Evolutionary conservation across 1,140 invertebrate species (phyloP).

Genomic region (Drosophila bipectinata): DNA sequence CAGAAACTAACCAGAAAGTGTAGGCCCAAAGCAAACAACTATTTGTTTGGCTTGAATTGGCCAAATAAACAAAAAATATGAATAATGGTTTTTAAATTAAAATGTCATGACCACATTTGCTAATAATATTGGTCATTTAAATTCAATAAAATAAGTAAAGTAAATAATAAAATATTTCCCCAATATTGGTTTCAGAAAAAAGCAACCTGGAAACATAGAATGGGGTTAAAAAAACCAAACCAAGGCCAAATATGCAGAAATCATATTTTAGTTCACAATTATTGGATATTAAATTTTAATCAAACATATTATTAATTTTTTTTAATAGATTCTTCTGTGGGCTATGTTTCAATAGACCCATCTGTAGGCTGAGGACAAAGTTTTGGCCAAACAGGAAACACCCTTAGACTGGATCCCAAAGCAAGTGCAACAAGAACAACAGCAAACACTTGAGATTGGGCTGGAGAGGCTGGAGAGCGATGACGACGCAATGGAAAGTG

Average conservation of each 20-base stretch:
- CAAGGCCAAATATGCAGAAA: background rate
- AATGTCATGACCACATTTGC: conserved; percentile 13
- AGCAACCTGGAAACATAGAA: background rate
- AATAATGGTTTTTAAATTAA: conserved; percentile 23
- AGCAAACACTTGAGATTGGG: conserved; percentile 53
- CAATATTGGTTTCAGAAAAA: background rate
- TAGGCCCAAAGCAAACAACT: background rate
- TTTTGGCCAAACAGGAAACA: conserved; percentile 23
- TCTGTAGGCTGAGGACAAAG: conserved; percentile 1
- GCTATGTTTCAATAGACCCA: background rate
- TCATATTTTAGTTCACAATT: background rate
- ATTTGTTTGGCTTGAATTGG: background rate
- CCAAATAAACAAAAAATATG: background rate
- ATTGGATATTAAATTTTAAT: background rate
- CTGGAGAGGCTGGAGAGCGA: conserved; percentile 20
- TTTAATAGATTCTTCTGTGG: no score
- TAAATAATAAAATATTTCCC: background rate
- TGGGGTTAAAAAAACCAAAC: background rate
- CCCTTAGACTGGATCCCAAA: background rate
- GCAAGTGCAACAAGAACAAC: conserved; percentile 33
- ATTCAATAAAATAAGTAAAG: conserved; percentile 2
- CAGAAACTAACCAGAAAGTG: no score
- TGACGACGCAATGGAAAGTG: conserved; percentile 47
- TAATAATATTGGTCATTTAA: background rate
- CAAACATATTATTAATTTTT: background rate